These are phyloP conservation scores for Oscheius myriophilus DNA, from an alignment of 2,888 invertebrate species.

Conservation along the genomic window DNA sequence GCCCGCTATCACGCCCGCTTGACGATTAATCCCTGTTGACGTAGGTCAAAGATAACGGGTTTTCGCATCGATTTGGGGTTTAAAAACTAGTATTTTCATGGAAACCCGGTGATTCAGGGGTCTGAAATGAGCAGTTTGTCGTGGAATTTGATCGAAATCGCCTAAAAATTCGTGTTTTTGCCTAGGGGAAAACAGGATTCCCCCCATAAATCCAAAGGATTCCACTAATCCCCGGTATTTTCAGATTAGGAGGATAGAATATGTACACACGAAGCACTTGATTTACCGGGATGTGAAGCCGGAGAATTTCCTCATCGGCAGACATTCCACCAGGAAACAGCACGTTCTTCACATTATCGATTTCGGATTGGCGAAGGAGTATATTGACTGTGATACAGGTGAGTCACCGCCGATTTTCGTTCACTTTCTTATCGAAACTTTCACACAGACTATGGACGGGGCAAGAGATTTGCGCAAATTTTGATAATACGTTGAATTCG, in stretches of 20 bases:
- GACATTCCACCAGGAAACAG: conserved; percentile 90
- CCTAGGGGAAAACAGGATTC: too few relatives aligned
- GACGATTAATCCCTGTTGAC: too few relatives aligned
- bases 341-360: conserved; percentile 99
- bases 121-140: too few relatives aligned
- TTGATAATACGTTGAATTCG: too few relatives aligned
- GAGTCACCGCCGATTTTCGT: too few relatives aligned
- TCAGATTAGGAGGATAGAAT: conserved; percentile 96
- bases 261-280: conserved; percentile 97
- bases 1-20: background rate
- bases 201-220: too few relatives aligned
- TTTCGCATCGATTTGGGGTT: too few relatives aligned
- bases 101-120: too few relatives aligned
- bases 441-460: background rate
- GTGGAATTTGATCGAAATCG: too few relatives aligned
- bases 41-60: too few relatives aligned
- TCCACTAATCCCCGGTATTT: conserved; percentile 4
- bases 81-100: too few relatives aligned
- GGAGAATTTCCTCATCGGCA: conserved; percentile 97
- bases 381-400: conserved; percentile 93
- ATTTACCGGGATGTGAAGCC: conserved; percentile 99
- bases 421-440: background rate
- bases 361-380: conserved; percentile 99
- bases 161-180: too few relatives aligned
- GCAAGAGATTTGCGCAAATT: background rate